phyloP scores from a whole-genome alignment of 2,797 vertebrate species.

The Girardinus metallicus region DNA sequence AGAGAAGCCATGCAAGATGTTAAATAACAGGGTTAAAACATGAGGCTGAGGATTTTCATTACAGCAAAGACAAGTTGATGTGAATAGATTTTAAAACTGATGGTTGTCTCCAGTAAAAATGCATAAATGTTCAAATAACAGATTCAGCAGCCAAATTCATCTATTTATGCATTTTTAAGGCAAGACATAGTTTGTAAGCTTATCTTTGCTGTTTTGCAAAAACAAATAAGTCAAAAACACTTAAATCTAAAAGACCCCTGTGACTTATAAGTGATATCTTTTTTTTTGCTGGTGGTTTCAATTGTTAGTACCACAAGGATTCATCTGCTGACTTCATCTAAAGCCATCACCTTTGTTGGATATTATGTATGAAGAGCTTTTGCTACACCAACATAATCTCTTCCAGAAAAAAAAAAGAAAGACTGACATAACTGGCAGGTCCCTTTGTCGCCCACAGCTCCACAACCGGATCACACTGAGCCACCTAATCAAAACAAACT shows the following conservation, averaged over 20 bases:
- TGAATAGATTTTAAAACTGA: slow-evolving; percentile 12
- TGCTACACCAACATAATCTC: slow-evolving; percentile 50
- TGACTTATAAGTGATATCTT: background rate
- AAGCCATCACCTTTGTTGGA: slow-evolving; percentile 28
- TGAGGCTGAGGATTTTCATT: slow-evolving; percentile 3
- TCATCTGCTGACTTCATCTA: slow-evolving; percentile 51
- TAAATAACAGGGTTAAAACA: slow-evolving; percentile 10
- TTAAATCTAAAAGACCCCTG: background rate
- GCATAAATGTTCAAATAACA: background rate
- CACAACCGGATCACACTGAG: slow-evolving; percentile 57
- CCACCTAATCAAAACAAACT: slow-evolving; percentile 60
- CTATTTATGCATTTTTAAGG: background rate
- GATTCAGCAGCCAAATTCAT: background rate
- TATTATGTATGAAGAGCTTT: slow-evolving; percentile 53
- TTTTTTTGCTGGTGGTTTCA: too few species aligned
- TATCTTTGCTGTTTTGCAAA: background rate
- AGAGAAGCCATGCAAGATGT: slow-evolving; percentile 12
- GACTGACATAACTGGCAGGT: slow-evolving; percentile 27
- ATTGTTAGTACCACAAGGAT: slow-evolving; percentile 4
- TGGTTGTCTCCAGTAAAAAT: background rate
- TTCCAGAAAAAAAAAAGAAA: slow-evolving; percentile 33
- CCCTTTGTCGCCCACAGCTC: slow-evolving; percentile 53
- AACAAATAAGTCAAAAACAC: background rate
- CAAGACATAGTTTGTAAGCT: background rate
- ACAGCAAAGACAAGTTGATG: background rate